A percentile compares a stretch with the other conserved stretches of the same genome.
phyloP scores from a whole-genome alignment of 2,888 invertebrate genomes.

The Watsonalla cultraria region DNA sequence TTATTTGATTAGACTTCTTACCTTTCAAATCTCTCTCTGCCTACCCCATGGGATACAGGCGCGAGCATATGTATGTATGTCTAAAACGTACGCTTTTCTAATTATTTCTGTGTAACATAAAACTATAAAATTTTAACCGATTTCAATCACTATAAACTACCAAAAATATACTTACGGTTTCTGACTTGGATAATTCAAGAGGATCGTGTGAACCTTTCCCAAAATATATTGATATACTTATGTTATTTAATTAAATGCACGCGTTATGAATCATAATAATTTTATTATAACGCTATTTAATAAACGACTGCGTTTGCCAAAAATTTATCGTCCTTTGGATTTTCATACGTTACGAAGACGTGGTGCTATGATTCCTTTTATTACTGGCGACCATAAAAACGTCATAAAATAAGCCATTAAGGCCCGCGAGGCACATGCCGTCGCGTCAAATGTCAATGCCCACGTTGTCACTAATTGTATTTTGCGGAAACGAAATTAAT shows the following conservation, averaged over 20 bases:
- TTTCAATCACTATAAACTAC: no score
- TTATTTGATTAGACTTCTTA: no score
- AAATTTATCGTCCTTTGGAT: conserved; percentile 29
- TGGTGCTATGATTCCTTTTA: conserved; percentile 44
- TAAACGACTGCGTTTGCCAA: conserved; percentile 14
- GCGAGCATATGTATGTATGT: no score
- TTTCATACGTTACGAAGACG: conserved; percentile 35
- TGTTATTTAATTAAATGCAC: background rate
- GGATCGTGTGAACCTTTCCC: no score
- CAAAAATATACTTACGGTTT: no score
- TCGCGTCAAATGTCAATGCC: conserved; percentile 28
- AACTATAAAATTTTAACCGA: no score
- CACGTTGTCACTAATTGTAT: conserved; percentile 12
- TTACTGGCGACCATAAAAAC: conserved; percentile 46
- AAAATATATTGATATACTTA: no score
- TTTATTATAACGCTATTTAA: conserved; percentile 13
- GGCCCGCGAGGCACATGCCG: conserved; percentile 22
- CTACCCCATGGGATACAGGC: no score
- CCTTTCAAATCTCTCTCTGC: no score
- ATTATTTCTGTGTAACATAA: no score
- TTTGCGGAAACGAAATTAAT: conserved; percentile 4
- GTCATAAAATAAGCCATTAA: conserved; percentile 43
- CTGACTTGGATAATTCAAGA: no score
- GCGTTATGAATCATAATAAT: background rate
- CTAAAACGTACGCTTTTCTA: no score